These are phyloP conservation scores for Sylvia atricapilla DNA, from an alignment of 2,113 vertebrate species.

Conservation along the genomic window DNA sequence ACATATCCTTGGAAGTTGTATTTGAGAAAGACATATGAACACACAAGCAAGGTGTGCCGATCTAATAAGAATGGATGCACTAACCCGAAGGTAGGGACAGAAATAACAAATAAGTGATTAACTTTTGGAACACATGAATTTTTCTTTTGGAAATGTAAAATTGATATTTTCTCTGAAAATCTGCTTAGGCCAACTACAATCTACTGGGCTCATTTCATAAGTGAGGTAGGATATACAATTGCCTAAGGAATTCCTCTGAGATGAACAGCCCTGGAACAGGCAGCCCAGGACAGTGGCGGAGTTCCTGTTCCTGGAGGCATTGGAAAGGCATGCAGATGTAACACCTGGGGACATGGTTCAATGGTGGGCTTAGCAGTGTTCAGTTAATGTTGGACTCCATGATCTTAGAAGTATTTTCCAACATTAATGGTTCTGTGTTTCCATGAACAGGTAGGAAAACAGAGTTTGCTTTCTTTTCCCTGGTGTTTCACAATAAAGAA, in stretches of 20 bases:
- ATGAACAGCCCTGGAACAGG: not conserved
- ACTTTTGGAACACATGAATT: not conserved
- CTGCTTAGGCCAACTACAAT: not conserved
- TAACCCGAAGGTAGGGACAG: not conserved
- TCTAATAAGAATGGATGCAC: not conserved
- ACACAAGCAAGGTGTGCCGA: not conserved
- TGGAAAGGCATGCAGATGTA: not conserved
- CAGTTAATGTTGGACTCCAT: not conserved
- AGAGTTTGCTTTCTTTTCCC: not conserved
- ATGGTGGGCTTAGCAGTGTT: not conserved
- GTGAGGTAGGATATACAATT: not conserved
- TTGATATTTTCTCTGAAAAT: not conserved
- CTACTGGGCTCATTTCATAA: not conserved
- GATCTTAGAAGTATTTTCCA: not conserved
- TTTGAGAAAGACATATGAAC: not conserved
- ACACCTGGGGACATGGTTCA: not conserved
- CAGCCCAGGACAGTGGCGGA: not conserved
- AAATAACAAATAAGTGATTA: not conserved
- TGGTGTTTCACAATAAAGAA: not conserved
- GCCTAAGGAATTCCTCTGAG: not conserved
- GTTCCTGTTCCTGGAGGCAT: not conserved
- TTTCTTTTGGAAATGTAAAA: not conserved
- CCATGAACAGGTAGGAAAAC: not conserved
- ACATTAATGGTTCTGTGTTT: not conserved
- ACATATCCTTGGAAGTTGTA: not conserved